Base-by-base conservation (phyloP, 92 coral and sea anemone species). In the Parazoanthus swiftii region DNA sequence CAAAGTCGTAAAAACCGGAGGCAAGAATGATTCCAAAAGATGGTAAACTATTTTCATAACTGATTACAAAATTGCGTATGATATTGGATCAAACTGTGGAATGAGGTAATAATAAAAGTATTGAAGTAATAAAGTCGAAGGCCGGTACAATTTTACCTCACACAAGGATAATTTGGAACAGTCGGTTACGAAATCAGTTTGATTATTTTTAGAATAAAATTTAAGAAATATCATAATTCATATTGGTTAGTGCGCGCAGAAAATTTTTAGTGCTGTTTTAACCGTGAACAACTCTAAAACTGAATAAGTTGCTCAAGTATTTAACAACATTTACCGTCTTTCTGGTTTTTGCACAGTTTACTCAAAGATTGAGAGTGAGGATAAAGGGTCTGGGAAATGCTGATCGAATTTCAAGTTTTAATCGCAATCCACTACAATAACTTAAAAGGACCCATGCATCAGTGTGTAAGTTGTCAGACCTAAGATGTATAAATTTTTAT, bases 131-230 rank as follows among this genome's bases (percentile, higher is more conserved):
- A 15, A 11, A 72, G 33, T 70, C 75, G 36, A 70, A 25, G 38
- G 75, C 75, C 75, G 36, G 75, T 70, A 70, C 8, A 72, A 29
- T 72, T 72, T 29, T 68, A 68, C 76, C 76, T 72, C 76, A 72
- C 42, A 72, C 76, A 15, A 29, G 39, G 76, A 29, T 72, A 72
- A 68, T 72, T 72, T 15, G 6, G 2, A 72, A 72, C 76, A 72
- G 76, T 72, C 76, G 33, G 42, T 72, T 72, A 72, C 23, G 66
- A 58, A 14, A 14, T 15, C 33, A 29, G 33, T 29, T 58, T 23
- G 51, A 48, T 7, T 48, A 48, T 48, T 48, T 48, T 48, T 48
- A 48, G 51, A 48, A 48, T 48, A 8, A 48, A 7, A 0, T 48
- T 29, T n/a, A 68, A 11, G 18, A 35, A 72, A 72, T 29, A 72